A percentile compares a stretch with the other conserved stretches of the same genome.
phyloP scores from a whole-genome alignment of 2,113 vertebrate species.

The Passer montanus region DNA sequence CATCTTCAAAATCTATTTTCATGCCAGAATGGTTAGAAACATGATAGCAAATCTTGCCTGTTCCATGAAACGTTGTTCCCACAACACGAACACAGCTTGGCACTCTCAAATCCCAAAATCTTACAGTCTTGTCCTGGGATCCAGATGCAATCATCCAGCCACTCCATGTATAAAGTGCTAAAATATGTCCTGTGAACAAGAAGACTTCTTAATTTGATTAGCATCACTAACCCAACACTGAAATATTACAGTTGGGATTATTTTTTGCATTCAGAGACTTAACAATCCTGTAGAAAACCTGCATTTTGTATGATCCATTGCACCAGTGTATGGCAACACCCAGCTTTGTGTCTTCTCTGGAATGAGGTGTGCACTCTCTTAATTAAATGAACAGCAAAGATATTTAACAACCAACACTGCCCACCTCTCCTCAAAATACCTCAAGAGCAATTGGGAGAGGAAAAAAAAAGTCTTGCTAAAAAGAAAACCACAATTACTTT shows the following conservation, averaged over 20 bases:
- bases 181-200: constrained; percentile 86
- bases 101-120: constrained; percentile 97
- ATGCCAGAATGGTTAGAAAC: not conserved
- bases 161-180: constrained; percentile 97
- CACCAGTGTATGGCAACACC: not conserved
- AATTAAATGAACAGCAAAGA: not conserved
- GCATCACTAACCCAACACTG: not conserved
- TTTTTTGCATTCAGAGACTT: not conserved
- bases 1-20: not conserved
- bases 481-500: not conserved
- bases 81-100: constrained; percentile 97
- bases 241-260: not conserved
- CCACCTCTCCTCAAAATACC: not conserved
- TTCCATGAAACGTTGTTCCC: constrained; percentile 95
- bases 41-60: constrained; percentile 74
- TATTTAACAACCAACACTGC: not conserved
- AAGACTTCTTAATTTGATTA: not conserved
- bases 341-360: not conserved
- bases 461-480: not conserved
- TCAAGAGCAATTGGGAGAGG: not conserved
- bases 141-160: constrained; percentile 99
- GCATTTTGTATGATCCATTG: not conserved
- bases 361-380: not conserved
- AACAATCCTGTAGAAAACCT: not conserved
- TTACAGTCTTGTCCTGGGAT: constrained; percentile 96